These are phyloP conservation scores for Parelbella ahira DNA, from an alignment of 2,888 invertebrate species.

Conservation along the genomic window DNA sequence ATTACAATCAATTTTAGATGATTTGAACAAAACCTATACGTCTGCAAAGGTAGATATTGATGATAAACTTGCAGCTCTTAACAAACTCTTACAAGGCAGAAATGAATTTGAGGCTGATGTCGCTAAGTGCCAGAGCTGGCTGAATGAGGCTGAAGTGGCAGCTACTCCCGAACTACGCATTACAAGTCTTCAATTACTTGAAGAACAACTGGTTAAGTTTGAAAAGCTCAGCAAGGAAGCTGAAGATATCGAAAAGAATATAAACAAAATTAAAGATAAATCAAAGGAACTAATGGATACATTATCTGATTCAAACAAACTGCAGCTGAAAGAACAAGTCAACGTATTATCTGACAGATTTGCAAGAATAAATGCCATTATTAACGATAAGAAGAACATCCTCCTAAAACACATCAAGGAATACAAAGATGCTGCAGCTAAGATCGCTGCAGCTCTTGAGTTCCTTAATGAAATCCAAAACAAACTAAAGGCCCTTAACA, in stretches of 20 bases:
- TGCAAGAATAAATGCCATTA: conserved; percentile 85
- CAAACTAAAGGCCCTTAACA: conserved; percentile 89
- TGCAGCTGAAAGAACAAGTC: conserved; percentile 89
- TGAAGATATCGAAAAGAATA: conserved; percentile 84
- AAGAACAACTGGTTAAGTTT: conserved; percentile 94
- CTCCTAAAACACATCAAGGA: conserved; percentile 89
- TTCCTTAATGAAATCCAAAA: conserved; percentile 91
- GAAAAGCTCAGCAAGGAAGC: conserved; percentile 88
- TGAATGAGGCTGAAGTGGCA: conserved; percentile 93
- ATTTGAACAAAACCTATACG: conserved; percentile 86
- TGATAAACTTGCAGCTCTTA: conserved; percentile 85
- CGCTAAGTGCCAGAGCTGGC: conserved; percentile 91
- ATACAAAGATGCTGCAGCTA: conserved; percentile 89
- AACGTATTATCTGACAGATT: conserved; percentile 89
- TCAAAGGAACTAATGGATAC: conserved; percentile 89
- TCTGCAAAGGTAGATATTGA: conserved; percentile 86
- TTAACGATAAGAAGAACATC: conserved; percentile 86
- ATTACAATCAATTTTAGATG: conserved; percentile 84
- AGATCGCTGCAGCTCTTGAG: conserved; percentile 88
- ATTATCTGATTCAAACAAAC: conserved; percentile 91
- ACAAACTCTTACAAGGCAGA: conserved; percentile 87
- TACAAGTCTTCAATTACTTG: conserved; percentile 89
- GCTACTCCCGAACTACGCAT: conserved; percentile 90
- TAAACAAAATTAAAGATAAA: conserved; percentile 88
- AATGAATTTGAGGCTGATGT: conserved; percentile 90